phyloP scores from a whole-genome alignment of 1,140 invertebrate genomes.

The Heliconius eleuchia region DNA sequence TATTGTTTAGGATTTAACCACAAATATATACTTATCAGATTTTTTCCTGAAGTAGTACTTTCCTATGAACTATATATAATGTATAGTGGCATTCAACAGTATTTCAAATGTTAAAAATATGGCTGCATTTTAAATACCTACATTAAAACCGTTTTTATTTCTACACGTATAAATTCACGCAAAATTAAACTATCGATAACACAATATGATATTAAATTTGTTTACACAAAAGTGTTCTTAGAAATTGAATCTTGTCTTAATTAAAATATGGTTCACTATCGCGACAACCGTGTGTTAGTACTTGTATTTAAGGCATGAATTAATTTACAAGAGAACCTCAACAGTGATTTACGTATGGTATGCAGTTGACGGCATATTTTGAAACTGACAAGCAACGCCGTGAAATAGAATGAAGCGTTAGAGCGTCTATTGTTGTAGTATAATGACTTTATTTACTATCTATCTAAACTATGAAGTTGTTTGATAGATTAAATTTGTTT shows the following conservation, averaged over 20 bases:
- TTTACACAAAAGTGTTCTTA: not conserved
- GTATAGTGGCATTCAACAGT: too few species aligned
- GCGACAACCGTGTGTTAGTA: not conserved
- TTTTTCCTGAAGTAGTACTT: too few species aligned
- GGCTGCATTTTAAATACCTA: too few species aligned
- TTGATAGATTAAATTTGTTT: not conserved
- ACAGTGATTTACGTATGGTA: constrained; percentile 32
- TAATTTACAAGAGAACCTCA: constrained; percentile 31
- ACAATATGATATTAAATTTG: constrained; percentile 19
- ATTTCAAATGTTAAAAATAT: too few species aligned
- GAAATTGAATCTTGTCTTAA: not conserved
- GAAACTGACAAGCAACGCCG: constrained; percentile 27
- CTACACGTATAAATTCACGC: constrained; percentile 3
- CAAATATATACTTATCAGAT: too few species aligned
- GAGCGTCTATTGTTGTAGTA: not conserved
- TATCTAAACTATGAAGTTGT: not conserved
- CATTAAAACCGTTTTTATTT: not conserved
- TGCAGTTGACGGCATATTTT: constrained; percentile 35
- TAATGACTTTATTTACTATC: constrained; percentile 10
- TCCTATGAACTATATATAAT: too few species aligned
- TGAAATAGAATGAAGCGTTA: constrained; percentile 9
- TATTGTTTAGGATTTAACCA: too few species aligned
- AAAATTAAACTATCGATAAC: constrained; percentile 33
- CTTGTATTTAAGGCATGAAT: constrained; percentile 22
- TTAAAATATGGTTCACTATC: not conserved